Evolutionary conservation across 2,113 vertebrate genomes (phyloP).

Genomic region (Vulpes lagopus): DNA sequence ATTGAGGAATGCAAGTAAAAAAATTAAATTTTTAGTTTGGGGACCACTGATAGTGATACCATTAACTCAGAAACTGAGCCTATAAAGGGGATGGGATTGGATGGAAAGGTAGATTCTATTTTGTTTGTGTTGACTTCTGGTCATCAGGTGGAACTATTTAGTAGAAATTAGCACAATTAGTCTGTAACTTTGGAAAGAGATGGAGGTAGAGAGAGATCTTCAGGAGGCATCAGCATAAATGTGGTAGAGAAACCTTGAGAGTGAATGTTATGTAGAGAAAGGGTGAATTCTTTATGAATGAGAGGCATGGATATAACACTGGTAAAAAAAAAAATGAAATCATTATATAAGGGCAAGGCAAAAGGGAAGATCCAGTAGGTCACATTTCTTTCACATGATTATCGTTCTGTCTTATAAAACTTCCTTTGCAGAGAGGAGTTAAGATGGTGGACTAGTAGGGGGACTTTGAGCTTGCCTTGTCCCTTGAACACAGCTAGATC

Average conservation of each 20-base stretch:
- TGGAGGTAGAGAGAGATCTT: background rate
- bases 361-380: background rate
- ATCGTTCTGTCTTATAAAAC: background rate
- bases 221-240: background rate
- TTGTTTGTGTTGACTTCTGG: background rate
- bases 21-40: background rate
- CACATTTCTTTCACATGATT: background rate
- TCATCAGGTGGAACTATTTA: background rate
- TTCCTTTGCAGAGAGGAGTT: background rate
- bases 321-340: background rate
- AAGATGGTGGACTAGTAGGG: background rate
- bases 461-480: background rate
- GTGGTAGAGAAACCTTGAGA: background rate
- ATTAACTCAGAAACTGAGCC: background rate
- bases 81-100: background rate
- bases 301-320: background rate
- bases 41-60: background rate
- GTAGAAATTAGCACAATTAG: background rate
- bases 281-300: background rate
- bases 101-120: background rate
- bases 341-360: background rate
- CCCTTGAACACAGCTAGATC: background rate
- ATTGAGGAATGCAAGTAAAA: background rate
- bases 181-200: background rate
- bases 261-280: background rate